Conservation (phyloP, 1,140 invertebrate genomes). For the Drosophila persimilis region DNA sequence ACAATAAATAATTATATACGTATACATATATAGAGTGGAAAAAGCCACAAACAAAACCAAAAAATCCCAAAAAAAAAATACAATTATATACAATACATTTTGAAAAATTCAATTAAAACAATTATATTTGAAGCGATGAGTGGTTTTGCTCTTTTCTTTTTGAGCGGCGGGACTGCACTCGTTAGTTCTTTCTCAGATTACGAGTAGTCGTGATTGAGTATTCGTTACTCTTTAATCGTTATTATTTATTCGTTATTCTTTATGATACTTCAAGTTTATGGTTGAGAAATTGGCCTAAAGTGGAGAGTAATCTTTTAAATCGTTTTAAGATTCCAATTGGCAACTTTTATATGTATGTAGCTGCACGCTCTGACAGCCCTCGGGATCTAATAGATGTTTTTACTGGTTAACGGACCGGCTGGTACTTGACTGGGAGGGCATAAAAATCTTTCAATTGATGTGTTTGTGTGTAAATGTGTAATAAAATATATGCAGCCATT, state of each 20-base stretch:
- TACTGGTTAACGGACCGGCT: neutral
- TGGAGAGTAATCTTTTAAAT: too few relatives aligned
- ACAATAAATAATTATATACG: conserved; percentile 37
- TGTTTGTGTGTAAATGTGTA: conserved; percentile 25
- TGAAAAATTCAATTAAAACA: conserved; percentile 54
- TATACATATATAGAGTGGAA: conserved; percentile 45
- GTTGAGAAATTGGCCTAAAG: too few relatives aligned
- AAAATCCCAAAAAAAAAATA: conserved; percentile 29
- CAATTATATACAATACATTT: conserved; percentile 74
- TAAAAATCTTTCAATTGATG: conserved; percentile 2
- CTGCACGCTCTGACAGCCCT: too few relatives aligned
- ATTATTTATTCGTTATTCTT: neutral
- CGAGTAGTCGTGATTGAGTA: too few relatives aligned
- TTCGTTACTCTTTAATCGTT: too few relatives aligned
- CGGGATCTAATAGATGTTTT: neutral
- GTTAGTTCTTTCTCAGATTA: neutral
- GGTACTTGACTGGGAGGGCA: neutral
- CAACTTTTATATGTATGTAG: too few relatives aligned
- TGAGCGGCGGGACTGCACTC: too few relatives aligned
- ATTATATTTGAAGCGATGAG: conserved; percentile 51
- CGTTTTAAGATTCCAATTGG: neutral
- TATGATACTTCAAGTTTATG: too few relatives aligned
- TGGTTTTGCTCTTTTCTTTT: neutral
- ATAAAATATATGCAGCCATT: conserved; percentile 29
- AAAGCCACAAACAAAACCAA: conserved; percentile 6